These are phyloP conservation scores for Poecilia gillii DNA, from an alignment of 2,797 vertebrate species.

Conservation along the genomic window DNA sequence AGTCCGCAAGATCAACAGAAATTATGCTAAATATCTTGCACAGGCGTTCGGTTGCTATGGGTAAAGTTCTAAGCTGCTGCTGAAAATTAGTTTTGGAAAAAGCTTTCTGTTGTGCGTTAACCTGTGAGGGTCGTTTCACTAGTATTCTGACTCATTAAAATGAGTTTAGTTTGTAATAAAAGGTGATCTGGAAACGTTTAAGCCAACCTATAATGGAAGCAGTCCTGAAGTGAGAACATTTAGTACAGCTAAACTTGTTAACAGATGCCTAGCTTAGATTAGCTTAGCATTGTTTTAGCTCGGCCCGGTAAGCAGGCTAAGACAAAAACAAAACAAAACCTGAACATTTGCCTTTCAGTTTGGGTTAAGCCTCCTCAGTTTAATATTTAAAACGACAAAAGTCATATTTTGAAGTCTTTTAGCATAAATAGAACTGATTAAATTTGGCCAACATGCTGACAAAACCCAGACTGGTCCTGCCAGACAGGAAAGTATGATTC, in stretches of 20 bases:
- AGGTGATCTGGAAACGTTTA: background rate
- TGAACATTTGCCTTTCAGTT: background rate
- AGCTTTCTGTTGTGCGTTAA: background rate
- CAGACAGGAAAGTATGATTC: background rate
- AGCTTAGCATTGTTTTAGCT: background rate
- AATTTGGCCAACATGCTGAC: background rate
- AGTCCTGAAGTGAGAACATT: background rate
- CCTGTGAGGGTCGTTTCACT: background rate
- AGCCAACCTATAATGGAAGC: background rate
- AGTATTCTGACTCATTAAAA: background rate
- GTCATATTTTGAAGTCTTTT: background rate
- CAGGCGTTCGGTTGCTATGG: background rate
- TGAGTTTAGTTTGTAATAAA: slow-evolving; percentile 1
- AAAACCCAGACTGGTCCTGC: background rate
- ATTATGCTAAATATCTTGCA: background rate
- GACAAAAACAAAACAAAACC: background rate
- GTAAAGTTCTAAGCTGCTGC: background rate
- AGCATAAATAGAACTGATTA: background rate
- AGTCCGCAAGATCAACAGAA: background rate
- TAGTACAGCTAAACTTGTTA: slow-evolving; percentile 1
- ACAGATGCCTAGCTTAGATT: background rate
- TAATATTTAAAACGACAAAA: background rate
- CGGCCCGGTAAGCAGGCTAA: background rate
- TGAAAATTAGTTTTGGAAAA: background rate
- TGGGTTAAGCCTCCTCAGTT: background rate